Evolutionary conservation across 1,140 invertebrate species (phyloP).

Genomic region (Drosophila aff.): DNA sequence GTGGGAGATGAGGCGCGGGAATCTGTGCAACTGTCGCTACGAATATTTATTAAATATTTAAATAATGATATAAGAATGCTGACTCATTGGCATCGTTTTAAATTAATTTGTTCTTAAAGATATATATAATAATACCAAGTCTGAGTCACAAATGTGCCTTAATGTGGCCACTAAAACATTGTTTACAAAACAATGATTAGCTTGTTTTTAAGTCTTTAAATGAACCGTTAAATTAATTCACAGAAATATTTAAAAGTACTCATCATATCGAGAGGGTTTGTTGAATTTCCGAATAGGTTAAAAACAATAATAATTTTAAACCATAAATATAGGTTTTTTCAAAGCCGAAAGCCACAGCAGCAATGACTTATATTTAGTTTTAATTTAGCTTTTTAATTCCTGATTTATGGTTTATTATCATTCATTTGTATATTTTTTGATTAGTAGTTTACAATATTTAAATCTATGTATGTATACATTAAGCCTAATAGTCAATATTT

Average conservation of each 20-base stretch:
- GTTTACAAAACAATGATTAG: not conserved
- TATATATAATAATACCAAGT: not conserved
- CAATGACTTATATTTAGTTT: too few relatives aligned
- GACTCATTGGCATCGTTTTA: not conserved
- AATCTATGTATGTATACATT: too few relatives aligned
- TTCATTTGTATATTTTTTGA: too few relatives aligned
- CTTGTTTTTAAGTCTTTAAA: conserved; percentile 6
- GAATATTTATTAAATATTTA: conserved; percentile 23
- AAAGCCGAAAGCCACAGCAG: too few relatives aligned
- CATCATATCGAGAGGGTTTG: too few relatives aligned
- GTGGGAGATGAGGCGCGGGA: conserved; percentile 33
- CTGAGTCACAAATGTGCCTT: not conserved
- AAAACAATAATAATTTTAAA: too few relatives aligned
- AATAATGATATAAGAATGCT: conserved; percentile 1
- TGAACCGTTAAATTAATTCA: conserved; percentile 6
- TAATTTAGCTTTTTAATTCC: too few relatives aligned
- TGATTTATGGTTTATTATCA: too few relatives aligned
- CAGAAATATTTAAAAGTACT: not conserved
- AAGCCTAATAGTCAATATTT: too few relatives aligned
- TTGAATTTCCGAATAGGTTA: too few relatives aligned
- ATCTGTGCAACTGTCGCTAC: conserved; percentile 50
- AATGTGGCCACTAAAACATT: not conserved
- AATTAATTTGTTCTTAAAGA: not conserved
- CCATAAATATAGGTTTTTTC: too few relatives aligned
- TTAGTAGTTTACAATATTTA: too few relatives aligned